Evolutionary conservation across 2,888 invertebrate genomes (phyloP), one percentile per base, ranked within the genome.

Genomic region (Lumbricus terrestris): DNA sequence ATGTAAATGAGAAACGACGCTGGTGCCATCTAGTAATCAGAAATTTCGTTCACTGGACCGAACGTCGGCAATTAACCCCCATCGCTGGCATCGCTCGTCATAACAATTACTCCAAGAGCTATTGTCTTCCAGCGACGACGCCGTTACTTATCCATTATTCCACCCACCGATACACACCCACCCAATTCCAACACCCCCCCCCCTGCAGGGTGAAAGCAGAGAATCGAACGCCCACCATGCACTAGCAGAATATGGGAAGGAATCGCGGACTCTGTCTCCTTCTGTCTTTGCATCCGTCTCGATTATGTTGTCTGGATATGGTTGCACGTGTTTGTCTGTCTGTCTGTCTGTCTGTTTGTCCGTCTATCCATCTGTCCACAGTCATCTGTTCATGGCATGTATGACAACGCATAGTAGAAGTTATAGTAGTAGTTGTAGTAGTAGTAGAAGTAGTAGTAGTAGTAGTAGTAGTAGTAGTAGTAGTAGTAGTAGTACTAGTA

Each of bases 11-110:
- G 85, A 85, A 35, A 33, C 34, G 33, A 37, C 23, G 18, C 33
- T 88, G 42, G 18, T 29, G 40, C 88, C 33, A 38, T 34, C 88
- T 37, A 42, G 34, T 29, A 42, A 54, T 89, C 89, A 89, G 89
- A 82, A 37, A 42, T 69, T 54, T 37, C 38, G 47, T 37, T 54
- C 20, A 29, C 89, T 47, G 54, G 13, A 69, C 33, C 54, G 82
- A 29, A 35, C 35, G 89, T 5, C 82, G 34, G 8, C 38, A 89
- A 82, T 82, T 82, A 89, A 82, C 40, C 33, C 33, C n/a, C n/a
- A n/a, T n/a, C 33, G 82, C 20, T 40, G 47, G 37, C 37, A 82
- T 33, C 16, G 34, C 15, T 20, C 40, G 38, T 82, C 82, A 82
- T 33, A 37, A 34, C 37, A 35, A 82, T 82, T 38, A 54, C 35